Base-by-base conservation (phyloP, 2,888 invertebrate genomes). In the Leptopilina syphax region DNA sequence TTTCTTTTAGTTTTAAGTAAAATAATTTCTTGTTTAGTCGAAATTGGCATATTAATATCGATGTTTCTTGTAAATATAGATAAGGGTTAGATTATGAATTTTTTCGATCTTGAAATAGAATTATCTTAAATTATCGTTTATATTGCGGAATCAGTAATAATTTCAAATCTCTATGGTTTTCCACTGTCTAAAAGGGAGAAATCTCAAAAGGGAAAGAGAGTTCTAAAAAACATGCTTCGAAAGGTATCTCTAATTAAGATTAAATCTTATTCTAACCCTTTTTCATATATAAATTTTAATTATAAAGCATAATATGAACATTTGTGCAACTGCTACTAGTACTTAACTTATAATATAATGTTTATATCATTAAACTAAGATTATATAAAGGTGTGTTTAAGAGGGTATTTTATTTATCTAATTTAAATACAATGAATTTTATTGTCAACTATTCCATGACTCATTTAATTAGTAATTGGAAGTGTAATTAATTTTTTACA, bases 231-330 rank as follows among this genome's bases (percentile, higher is more conserved):
- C 13, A 13, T 7, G 5, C 60, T 3, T 60, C 6, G n/a, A 7
- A 60, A 18, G 63, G 63, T 24, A 63, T 63, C 1, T 63, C 63
- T 63, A 63, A 63, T 63, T 63, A 63, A 63, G 63, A 63, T 63
- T 63, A 63, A 63, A n/a, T 63, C 60, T 18, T 60, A 8, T 3
- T 60, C n/a, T 18, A 60, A n/a, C 18, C 9, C 3, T 24, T 63
- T 63, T 24, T 63, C 18, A 6, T 2, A 24, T 8, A 63, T 63
- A 63, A 63, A 63, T 63, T 63, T 63, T 18, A 63, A 63, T 63
- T 63, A 63, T 63, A 24, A 60, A 60, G n/a, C 60, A 18, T 60
- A 63, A 63, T 24, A 63, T 63, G 63, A 63, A 9, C 60, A 60
- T 60, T 60, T 60, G n/a, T n/a, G 60, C 18, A 63, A 63, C 63